A percentile compares a stretch with the other conserved stretches of the same genome.
Evolutionary conservation across 2,888 invertebrate species (phyloP).

Genomic region (Euphydryas editha): DNA sequence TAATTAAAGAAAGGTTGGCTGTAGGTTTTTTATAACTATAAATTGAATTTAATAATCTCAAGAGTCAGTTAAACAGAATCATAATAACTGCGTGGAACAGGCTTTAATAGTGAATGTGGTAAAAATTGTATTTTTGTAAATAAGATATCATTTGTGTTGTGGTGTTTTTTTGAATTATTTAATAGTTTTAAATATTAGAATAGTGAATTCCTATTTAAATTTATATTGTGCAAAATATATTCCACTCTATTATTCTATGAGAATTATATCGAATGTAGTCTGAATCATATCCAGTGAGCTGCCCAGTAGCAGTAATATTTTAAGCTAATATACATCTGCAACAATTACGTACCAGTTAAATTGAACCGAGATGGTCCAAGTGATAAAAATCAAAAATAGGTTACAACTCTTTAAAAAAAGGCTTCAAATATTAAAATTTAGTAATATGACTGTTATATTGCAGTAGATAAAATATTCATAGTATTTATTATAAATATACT

Average conservation of each 20-base stretch:
- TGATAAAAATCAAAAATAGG: too few species aligned
- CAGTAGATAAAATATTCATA: too few species aligned
- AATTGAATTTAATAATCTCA: constrained; percentile 39
- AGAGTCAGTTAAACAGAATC: constrained; percentile 44
- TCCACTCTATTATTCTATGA: background rate
- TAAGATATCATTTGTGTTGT: constrained; percentile 47
- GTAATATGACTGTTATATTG: too few species aligned
- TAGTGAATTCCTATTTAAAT: background rate
- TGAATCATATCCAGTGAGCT: too few species aligned
- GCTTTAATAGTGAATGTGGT: constrained; percentile 68
- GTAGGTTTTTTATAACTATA: background rate
- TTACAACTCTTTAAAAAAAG: too few species aligned
- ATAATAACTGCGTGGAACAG: constrained; percentile 65
- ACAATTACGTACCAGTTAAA: too few species aligned
- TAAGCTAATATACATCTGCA: too few species aligned
- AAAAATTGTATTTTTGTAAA: constrained; percentile 51
- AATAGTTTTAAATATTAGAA: background rate
- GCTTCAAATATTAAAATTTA: too few species aligned
- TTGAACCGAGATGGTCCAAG: too few species aligned
- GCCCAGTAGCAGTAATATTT: too few species aligned
- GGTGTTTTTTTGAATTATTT: constrained; percentile 51
- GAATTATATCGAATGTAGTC: background rate
- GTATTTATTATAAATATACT: too few species aligned
- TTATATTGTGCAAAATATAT: background rate
- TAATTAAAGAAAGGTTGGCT: background rate